A percentile compares a stretch with the other conserved stretches of the same genome.
phyloP scores from a whole-genome alignment of 2,888 invertebrate genomes.

The Dasysyrphus tricinctus region DNA sequence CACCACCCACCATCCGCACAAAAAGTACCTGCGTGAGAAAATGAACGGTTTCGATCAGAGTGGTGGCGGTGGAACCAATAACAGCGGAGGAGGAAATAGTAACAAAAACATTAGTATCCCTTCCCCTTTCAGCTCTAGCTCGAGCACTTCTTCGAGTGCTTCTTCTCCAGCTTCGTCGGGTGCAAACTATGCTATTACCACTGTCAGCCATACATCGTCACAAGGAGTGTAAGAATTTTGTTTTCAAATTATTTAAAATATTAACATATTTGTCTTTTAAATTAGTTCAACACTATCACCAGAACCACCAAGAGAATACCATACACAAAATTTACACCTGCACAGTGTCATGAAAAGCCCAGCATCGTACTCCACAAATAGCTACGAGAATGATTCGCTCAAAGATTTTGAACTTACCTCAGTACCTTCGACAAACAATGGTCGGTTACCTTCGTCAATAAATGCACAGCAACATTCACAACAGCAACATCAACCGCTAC shows the following conservation, averaged over 20 bases:
- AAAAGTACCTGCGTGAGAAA: conserved; percentile 83
- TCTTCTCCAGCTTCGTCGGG: conserved; percentile 62
- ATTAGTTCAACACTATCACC: conserved; percentile 55
- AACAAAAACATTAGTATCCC: conserved; percentile 35
- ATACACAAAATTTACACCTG: conserved; percentile 61
- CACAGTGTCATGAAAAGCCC: conserved; percentile 80
- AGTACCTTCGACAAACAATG: conserved; percentile 64
- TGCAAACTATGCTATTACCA: conserved; percentile 45
- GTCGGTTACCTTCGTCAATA: conserved; percentile 67
- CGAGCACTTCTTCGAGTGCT: conserved; percentile 58
- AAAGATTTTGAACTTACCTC: conserved; percentile 82
- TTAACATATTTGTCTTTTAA: background rate
- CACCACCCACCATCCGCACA: conserved; percentile 82
- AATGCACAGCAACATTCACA: conserved; percentile 70
- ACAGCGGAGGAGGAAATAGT: conserved; percentile 57
- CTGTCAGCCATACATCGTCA: conserved; percentile 44
- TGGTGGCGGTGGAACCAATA: conserved; percentile 76
- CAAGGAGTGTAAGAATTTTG: conserved; percentile 61
- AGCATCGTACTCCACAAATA: conserved; percentile 80
- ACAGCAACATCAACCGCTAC: conserved; percentile 79
- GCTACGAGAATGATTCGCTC: conserved; percentile 83
- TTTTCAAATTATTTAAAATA: background rate
- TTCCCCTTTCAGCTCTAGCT: conserved; percentile 57
- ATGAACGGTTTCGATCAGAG: conserved; percentile 82
- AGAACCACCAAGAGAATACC: conserved; percentile 66